phyloP scores from a whole-genome alignment of 92 coral and sea anemone genomes.

The Paramuricea clavata region DNA sequence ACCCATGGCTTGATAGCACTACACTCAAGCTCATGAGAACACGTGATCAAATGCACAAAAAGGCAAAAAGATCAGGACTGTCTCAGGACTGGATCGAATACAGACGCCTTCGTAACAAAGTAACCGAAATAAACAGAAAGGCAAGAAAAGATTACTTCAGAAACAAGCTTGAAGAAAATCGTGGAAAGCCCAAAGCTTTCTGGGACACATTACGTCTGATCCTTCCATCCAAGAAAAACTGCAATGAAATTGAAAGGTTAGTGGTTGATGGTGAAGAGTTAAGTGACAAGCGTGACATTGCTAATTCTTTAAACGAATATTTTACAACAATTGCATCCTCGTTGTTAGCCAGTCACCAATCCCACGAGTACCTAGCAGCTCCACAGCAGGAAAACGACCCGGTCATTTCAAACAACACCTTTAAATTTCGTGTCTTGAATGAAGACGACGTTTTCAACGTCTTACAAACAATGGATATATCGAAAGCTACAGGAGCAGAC shows the following conservation, averaged over 20 bases:
- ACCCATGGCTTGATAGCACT: slow-evolving; percentile 58
- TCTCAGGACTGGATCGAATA: slow-evolving; percentile 58
- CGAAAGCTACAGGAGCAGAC: slow-evolving; percentile 67
- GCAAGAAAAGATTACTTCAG: slow-evolving; percentile 36
- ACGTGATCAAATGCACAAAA: slow-evolving; percentile 57
- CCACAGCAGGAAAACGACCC: slow-evolving; percentile 30
- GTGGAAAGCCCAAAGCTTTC: slow-evolving; percentile 51
- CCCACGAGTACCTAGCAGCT: slow-evolving; percentile 21
- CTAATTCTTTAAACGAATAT: slow-evolving; percentile 51
- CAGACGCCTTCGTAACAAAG: slow-evolving; percentile 56
- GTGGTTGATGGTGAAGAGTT: slow-evolving; percentile 56
- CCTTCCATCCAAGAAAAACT: slow-evolving; percentile 54
- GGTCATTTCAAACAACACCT: slow-evolving; percentile 24
- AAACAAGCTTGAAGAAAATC: slow-evolving; percentile 60
- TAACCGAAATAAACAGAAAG: slow-evolving; percentile 48
- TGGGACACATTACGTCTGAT: slow-evolving; percentile 56
- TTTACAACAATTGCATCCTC: slow-evolving; percentile 63
- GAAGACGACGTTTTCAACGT: slow-evolving; percentile 40
- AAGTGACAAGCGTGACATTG: slow-evolving; percentile 43
- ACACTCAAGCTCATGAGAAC: slow-evolving; percentile 52
- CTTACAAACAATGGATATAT: slow-evolving; percentile 51
- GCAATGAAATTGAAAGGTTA: slow-evolving; percentile 48
- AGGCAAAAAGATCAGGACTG: slow-evolving; percentile 53
- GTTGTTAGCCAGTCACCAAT: slow-evolving; percentile 50
- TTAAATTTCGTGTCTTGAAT: slow-evolving; percentile 31